Base-by-base conservation (phyloP, 2,888 invertebrate genomes). In the Trichogramma evanescens region DNA sequence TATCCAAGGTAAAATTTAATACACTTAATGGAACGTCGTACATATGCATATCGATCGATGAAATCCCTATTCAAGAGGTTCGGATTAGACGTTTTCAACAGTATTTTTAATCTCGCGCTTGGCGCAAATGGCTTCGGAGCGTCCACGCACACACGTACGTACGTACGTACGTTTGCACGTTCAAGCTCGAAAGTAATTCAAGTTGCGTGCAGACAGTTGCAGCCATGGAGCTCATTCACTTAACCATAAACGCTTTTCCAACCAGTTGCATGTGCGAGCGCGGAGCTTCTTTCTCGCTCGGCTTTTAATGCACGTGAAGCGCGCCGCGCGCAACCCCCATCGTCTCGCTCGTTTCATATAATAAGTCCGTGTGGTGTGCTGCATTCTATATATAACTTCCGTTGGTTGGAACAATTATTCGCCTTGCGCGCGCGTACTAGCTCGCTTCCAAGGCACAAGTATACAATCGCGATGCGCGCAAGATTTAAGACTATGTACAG, bases 201-300 rank as follows among this genome's bases (percentile, higher is more conserved):
- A 57, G 63, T 60, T 63, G 63, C 63, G 60, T 60, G 59, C 45
- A 9, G 45, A 9, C 8, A 45, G 8, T 44, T 51, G 49, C 50
- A 10, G 13, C 51, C 58, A 50, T 5, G 39, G 5, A 43, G 60
- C 60, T 58, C 58, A 60, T 63, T 63, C 63, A 55, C 60, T 63
- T 55, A 58, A 51, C 52, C 58, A 55, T 63, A 63, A 60, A 60
- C 63, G 58, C 38, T 61, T 63, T 63, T 63, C 58, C 63, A 63
- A 61, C 58, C 60, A 63, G 60, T 61, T 63, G 60, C 63, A 52
- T 52, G 54, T 38, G 55, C 38, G n/a, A 38, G 50, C 53, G 26
- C 54, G 43, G 43, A 49, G 53, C 9, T 50, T 54, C 38, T 51
- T 48, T 44, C 43, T 53, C 56, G 56, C 56, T 56, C 13, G 13